A percentile compares a stretch with the other conserved stretches of the same genome.
These are phyloP conservation scores for Drosophila vallismaia DNA, from an alignment of 2,888 invertebrate species.

Conservation along the genomic window DNA sequence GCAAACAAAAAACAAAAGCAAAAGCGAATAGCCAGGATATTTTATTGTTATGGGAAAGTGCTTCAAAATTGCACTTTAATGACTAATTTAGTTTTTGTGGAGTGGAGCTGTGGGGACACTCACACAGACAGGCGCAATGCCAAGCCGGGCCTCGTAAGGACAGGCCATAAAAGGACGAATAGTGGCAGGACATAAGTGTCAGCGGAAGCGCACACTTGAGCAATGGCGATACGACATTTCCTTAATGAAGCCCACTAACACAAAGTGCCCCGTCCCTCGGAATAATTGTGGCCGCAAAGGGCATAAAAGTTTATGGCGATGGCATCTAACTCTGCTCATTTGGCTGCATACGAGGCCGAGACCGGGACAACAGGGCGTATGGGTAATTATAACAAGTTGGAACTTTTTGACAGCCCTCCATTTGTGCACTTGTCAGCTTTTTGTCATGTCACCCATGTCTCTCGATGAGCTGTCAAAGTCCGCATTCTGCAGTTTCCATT, in stretches of 20 bases:
- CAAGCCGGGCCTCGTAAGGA: conserved; percentile 1
- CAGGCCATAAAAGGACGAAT: conserved; percentile 14
- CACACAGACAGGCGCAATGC: no score
- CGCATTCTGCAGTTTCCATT: background rate
- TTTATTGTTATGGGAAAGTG: conserved; percentile 69
- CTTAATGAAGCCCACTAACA: conserved; percentile 75
- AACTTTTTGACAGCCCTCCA: conserved; percentile 42
- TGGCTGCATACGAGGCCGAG: conserved; percentile 24
- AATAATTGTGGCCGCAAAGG: conserved; percentile 25
- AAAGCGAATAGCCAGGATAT: conserved; percentile 55
- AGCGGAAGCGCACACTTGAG: conserved; percentile 80
- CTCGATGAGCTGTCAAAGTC: conserved; percentile 46
- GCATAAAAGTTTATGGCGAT: conserved; percentile 64
- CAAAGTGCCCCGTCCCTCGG: conserved; percentile 7
- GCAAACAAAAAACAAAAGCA: conserved; percentile 37
- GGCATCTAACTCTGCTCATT: conserved; percentile 50
- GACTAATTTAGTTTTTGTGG: conserved; percentile 67
- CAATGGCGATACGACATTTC: conserved; percentile 80
- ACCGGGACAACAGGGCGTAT: conserved; percentile 56
- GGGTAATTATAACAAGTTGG: conserved; percentile 73
- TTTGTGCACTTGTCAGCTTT: conserved; percentile 50
- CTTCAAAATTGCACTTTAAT: conserved; percentile 76
- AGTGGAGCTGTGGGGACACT: no score
- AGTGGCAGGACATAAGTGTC: conserved; percentile 54
- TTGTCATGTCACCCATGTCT: conserved; percentile 24